phyloP scores from a whole-genome alignment of 2,113 vertebrate species.

The Stigmatopora nigra region DNA sequence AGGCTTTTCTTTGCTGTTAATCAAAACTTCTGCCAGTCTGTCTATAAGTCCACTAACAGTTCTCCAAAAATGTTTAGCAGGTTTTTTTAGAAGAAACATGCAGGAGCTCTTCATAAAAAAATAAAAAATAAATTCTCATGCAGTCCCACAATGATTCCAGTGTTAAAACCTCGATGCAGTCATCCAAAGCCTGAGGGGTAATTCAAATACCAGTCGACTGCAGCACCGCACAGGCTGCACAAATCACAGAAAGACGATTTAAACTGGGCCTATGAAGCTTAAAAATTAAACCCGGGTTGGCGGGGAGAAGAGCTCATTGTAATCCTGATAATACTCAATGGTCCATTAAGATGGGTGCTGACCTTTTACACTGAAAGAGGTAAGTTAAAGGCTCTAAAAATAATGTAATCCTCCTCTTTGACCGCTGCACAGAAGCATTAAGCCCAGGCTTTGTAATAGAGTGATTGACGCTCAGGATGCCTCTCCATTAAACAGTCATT shows the following conservation, averaged over 20 bases:
- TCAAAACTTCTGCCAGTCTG: not conserved
- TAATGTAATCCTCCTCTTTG: slow-evolving; percentile 57
- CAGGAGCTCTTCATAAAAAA: slow-evolving; percentile 4
- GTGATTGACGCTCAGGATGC: slow-evolving; percentile 28
- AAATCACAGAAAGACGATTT: slow-evolving; percentile 40
- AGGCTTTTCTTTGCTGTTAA: not conserved
- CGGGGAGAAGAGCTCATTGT: slow-evolving; percentile 54
- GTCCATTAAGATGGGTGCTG: slow-evolving; percentile 58
- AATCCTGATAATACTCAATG: slow-evolving; percentile 61
- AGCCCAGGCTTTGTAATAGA: slow-evolving; percentile 39
- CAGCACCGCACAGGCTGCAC: slow-evolving; percentile 22
- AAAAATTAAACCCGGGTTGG: slow-evolving; percentile 46
- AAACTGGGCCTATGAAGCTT: slow-evolving; percentile 43
- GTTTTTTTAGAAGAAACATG: not conserved
- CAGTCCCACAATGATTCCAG: slow-evolving; percentile 19
- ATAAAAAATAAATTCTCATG: not conserved
- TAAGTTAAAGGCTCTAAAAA: slow-evolving; percentile 61
- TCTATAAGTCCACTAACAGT: not conserved
- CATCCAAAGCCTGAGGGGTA: slow-evolving; percentile 16
- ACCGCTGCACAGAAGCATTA: slow-evolving; percentile 33
- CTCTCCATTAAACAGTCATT: slow-evolving; percentile 21
- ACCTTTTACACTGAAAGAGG: slow-evolving; percentile 53
- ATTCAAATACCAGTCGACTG: slow-evolving; percentile 40
- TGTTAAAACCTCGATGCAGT: slow-evolving; percentile 13
- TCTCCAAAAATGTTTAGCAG: not conserved